phyloP scores from a whole-genome alignment of 1,140 invertebrate genomes.

The Oppia nitens region DNA sequence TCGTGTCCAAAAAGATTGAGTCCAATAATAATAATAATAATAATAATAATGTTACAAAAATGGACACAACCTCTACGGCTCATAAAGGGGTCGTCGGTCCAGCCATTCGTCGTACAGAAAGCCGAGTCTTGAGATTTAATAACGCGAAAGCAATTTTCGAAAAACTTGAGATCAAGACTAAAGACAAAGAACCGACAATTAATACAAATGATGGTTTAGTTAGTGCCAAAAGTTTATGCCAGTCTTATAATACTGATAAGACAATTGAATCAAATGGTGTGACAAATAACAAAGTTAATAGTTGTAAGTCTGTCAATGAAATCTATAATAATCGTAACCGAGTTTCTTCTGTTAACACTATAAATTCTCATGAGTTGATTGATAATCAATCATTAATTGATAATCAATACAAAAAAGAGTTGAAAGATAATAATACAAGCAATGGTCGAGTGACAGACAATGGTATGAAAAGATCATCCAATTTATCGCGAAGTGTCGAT shows the following conservation, averaged over 20 bases:
- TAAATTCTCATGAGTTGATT: no score
- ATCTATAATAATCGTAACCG: neutral
- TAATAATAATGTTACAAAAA: neutral
- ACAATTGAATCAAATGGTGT: neutral
- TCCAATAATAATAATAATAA: neutral
- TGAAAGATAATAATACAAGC: no score
- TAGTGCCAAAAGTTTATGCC: neutral
- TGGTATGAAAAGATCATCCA: neutral
- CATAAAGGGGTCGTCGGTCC: neutral
- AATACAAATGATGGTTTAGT: neutral
- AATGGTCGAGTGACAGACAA: no score
- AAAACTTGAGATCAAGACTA: slow-evolving; percentile 44
- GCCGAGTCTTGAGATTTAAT: slow-evolving; percentile 73
- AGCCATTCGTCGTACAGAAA: slow-evolving; percentile 45
- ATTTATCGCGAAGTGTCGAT: neutral
- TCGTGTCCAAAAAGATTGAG: neutral
- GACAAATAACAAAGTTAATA: neutral
- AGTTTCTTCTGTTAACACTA: no score
- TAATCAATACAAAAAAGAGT: neutral
- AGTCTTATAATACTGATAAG: neutral
- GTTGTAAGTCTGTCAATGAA: neutral
- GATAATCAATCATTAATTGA: neutral
- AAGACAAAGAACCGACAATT: neutral
- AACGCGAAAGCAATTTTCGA: slow-evolving; percentile 81
- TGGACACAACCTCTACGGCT: neutral